Evolutionary conservation across 2,797 vertebrate species (phyloP), one percentile per base, ranked within the genome.

Genomic region (Naso thynnoides): DNA sequence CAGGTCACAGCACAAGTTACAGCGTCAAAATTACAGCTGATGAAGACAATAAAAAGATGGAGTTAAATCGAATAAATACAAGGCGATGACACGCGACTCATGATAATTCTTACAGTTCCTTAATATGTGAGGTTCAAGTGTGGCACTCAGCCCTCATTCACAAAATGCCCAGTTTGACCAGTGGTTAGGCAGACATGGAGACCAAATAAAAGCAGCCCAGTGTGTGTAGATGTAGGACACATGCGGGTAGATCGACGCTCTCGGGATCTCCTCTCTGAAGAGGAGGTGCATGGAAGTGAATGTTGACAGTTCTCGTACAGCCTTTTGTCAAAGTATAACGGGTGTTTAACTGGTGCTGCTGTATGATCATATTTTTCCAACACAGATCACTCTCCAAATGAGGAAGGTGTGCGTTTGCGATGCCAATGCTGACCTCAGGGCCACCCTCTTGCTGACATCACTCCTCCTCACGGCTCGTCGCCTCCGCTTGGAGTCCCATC

Each of bases 371-470:
- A 48, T 73, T 66, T 62, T 8, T 5, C 31, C 24, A 19, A 9
- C n/a, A 1, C 2, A 5, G 44, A 41, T 42, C 4, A 4, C 49
- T 49, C n/a, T 7, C 45, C 38, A 45, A 67, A 70, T 1, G 76
- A 75, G 70, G 82, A 87, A 81, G 84, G 89, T 88, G 89, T 42
- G 16, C 42, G 76, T 55, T 41, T 19, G 24, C 53, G 58, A 31
- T 78, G 84, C 79, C 84, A 81, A 31, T 26, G 2, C 79, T 89
- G 90, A 90, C 88, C 85, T 82, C 86, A 84, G 83, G 92, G 79
- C 89, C 91, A 86, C 78, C 92, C 93, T 91, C 90, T 89, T 81
- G 86, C 89, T 95, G 94, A 95, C 94, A 91, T 93, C 94, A 93
- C 91, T 80, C 77, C 84, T 78, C 74, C 83, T 82, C 85, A 45